Evolutionary conservation across 2,113 vertebrate genomes (phyloP).

Genomic region (Micromys minutus): DNA sequence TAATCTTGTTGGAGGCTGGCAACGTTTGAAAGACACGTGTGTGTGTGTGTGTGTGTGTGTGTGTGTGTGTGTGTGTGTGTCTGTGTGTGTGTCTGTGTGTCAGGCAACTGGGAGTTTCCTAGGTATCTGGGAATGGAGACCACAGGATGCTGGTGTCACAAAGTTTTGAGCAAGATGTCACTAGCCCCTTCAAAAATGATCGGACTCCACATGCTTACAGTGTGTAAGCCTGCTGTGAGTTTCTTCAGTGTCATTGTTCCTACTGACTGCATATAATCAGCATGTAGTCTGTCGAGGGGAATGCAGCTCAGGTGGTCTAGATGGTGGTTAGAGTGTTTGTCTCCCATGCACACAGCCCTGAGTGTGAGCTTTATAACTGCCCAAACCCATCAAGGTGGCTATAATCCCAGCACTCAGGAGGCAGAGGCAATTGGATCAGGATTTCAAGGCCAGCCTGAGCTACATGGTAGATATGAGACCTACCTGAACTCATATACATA

Average conservation of each 20-base stretch:
- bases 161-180: fast-evolving
- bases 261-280: background rate
- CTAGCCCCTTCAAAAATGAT: fast-evolving
- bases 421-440: too few species aligned
- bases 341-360: background rate
- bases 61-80: background rate
- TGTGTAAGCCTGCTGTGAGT: fast-evolving
- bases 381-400: background rate
- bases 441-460: background rate
- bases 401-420: background rate
- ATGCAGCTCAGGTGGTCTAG: background rate
- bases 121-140: background rate
- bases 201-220: fast-evolving
- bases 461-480: background rate
- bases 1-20: background rate
- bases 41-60: background rate
- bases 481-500: background rate
- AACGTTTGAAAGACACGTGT: background rate
- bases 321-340: background rate
- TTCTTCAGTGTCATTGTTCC: too few species aligned
- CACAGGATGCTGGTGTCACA: background rate
- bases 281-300: fast-evolving
- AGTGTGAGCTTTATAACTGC: too few species aligned
- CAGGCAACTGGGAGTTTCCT: background rate
- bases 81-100: background rate